Evolutionary conservation across 2,888 invertebrate genomes (phyloP), one percentile per base, ranked within the genome.

Genomic region (Tenthredo scrophulariae): DNA sequence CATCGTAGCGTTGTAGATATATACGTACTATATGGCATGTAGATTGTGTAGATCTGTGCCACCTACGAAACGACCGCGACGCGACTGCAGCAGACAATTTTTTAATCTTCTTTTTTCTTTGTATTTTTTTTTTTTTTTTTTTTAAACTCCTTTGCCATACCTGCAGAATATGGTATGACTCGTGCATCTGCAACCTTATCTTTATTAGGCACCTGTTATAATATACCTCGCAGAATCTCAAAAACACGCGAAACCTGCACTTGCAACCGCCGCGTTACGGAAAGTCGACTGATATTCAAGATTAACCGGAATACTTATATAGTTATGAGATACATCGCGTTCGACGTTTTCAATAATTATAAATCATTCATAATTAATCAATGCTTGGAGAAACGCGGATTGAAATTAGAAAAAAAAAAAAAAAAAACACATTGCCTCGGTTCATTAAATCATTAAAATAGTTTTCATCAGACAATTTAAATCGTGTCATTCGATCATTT

Each of bases 21-120:
- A 62, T 26, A 22, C 15, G 4, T 33, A 33, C 33, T 65, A 65
- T 43, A n/a, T 43, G 22, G 9, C 58, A 58, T 22, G 58, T 6
- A 58, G 58, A 62, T 62, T 10, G 62, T 62, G 10, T 26, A 62
- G 33, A 43, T 79, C 54, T 79, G 46, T 58, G 54, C 40, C 58
- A 54, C 67, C 67, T 62, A 67, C 67, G 62, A 83, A 83, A 83
- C 62, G 6, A 22, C n/a, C 65, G 83, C 67, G 82, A 43, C 79
- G 4, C 83, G 67, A 6, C 40, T 40, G 65, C n/a, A 40, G 18
- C 83, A 15, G 33, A 40, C 9, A 33, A 26, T 43, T 26, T 13
- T 62, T 29, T 65, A 22, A n/a, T 40, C 50, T 22, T 29, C 18
- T 26, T 15, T 37, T 37, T 37, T 7, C 7, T 29, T 26, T 6